Conservation (phyloP, 2,113 vertebrate genomes). For the Cichladusa arquata region DNA sequence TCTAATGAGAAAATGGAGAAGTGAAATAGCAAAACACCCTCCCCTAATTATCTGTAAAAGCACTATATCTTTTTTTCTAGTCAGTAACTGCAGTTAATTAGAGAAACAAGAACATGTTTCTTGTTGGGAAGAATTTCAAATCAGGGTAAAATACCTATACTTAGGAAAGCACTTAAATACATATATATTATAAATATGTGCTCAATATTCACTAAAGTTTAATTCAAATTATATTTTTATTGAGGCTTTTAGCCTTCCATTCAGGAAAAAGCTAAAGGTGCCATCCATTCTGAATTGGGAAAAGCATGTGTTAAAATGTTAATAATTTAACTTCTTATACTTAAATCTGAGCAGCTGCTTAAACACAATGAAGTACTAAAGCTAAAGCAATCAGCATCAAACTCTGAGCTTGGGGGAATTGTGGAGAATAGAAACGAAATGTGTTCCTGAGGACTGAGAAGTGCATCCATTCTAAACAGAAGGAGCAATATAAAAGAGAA, state of each 20-base stretch:
- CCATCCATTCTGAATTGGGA: neutral
- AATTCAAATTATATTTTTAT: neutral
- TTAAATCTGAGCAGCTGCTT: neutral
- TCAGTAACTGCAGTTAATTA: neutral
- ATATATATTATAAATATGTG: rapidly evolving
- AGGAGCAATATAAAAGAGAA: neutral
- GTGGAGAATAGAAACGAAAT: neutral
- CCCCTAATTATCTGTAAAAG: neutral
- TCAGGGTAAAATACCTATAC: neutral
- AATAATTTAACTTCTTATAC: neutral
- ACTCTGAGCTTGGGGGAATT: neutral
- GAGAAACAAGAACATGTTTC: neutral
- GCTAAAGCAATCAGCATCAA: neutral
- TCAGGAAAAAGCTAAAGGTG: neutral
- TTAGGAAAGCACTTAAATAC: neutral
- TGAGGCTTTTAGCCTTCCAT: neutral
- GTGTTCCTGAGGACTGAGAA: neutral
- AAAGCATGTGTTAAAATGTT: neutral
- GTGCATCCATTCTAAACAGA: neutral
- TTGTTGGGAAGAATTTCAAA: neutral
- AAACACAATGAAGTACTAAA: neutral
- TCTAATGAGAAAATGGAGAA: neutral
- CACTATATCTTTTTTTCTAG: neutral
- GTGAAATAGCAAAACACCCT: neutral
- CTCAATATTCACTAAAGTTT: neutral